Base-by-base conservation (phyloP, 2,888 invertebrate genomes). In the Pristionchus fissidentatus region DNA sequence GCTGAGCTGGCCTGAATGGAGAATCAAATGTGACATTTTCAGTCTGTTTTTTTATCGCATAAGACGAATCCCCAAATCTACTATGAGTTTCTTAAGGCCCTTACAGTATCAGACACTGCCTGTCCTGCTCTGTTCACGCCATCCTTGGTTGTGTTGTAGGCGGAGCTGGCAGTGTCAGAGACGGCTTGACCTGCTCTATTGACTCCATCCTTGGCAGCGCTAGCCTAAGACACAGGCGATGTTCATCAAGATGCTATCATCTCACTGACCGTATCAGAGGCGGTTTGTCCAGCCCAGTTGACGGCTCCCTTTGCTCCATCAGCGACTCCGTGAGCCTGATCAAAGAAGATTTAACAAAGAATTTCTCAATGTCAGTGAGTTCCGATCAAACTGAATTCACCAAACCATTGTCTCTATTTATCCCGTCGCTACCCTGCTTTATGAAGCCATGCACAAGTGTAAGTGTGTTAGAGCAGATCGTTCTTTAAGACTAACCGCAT, bases 61-160 rank as follows among this genome's bases (percentile, higher is more conserved):
- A n/a, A n/a, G n/a, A n/a, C n/a, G n/a, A n/a, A n/a, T n/a, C n/a
- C n/a, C n/a, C n/a, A n/a, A n/a, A n/a, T n/a, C n/a, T n/a, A n/a
- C n/a, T n/a, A n/a, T n/a, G n/a, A n/a, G n/a, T n/a, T n/a, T n/a
- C n/a, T n/a, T n/a, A n/a, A n/a, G n/a, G n/a, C n/a, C n/a, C 49
- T 49, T 49, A 49, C 62, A 60, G 62, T 60, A 60, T 60, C 62
- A 29, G 62, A 60, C 7, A 60, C 62, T n/a, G 62, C 62, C n/a
- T 15, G 8, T 60, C 62, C 62, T 8, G 62, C 29, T n/a, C 26
- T 60, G 62, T 60, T 60, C 7, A 60, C 19, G 7, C 13, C 62
- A 49, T 49, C 49, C 49, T 49, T 49, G 49, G 49, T 49, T 49
- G 13, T 19, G 10, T 49, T 10, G 49, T 49, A 49, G 49, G 49